A percentile compares a stretch with the other conserved stretches of the same genome.
phyloP scores from a whole-genome alignment of 2,113 vertebrate species.

The Tinamus guttatus region DNA sequence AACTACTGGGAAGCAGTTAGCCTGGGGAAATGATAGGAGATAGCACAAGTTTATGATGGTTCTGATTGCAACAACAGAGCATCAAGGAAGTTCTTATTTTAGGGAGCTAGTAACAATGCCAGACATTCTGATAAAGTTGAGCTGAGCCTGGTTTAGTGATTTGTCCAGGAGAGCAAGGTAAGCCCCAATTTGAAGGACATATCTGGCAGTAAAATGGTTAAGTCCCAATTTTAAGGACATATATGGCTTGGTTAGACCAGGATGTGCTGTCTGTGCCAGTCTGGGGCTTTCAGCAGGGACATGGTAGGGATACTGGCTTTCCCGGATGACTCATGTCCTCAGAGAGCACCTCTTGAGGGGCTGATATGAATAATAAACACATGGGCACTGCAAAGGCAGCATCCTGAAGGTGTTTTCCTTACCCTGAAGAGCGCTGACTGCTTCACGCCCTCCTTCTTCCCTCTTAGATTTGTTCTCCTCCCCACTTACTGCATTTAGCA shows the following conservation, averaged over 20 bases:
- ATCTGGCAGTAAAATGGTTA: background rate
- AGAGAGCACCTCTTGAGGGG: background rate
- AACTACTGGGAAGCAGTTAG: background rate
- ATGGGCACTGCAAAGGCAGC: background rate
- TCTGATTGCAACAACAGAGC: background rate
- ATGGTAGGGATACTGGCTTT: background rate
- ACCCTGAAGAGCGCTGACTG: conserved; percentile 13
- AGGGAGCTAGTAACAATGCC: background rate
- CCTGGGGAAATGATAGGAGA: background rate
- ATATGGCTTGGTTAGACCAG: background rate
- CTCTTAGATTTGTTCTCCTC: conserved; percentile 60
- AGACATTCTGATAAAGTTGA: background rate
- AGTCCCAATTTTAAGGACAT: background rate
- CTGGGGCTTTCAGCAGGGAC: background rate
- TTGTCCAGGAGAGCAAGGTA: background rate
- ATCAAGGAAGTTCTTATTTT: background rate
- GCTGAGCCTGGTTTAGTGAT: background rate
- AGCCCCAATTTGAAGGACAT: no score
- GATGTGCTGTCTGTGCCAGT: background rate
- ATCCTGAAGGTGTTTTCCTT: background rate
- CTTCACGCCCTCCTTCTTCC: conserved; percentile 21
- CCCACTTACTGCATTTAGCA: conserved; percentile 53
- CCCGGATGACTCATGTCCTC: background rate
- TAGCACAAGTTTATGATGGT: background rate
- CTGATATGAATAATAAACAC: conserved; percentile 6